phyloP scores from a whole-genome alignment of 2,888 invertebrate genomes.

The Drosophila multiciliata region DNA sequence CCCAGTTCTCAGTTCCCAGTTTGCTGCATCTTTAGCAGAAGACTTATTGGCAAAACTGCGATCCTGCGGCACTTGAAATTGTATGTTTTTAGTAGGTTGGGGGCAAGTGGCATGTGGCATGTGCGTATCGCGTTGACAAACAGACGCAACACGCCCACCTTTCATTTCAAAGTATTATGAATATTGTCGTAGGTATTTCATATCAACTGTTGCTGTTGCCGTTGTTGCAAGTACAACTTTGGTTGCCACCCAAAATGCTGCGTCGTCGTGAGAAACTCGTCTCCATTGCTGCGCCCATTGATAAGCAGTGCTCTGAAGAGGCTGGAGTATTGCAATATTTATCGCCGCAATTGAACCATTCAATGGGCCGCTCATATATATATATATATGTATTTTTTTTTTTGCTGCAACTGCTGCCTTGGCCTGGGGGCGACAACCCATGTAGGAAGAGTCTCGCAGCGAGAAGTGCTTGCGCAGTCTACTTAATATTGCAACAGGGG shows the following conservation, averaged over 20 bases:
- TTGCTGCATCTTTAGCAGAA: slow-evolving; percentile 23
- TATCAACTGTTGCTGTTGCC: slow-evolving; percentile 22
- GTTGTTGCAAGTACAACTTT: slow-evolving; percentile 50
- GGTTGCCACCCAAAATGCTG: slow-evolving; percentile 55
- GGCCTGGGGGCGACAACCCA: slow-evolving; percentile 40
- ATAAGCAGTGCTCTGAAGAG: slow-evolving; percentile 37
- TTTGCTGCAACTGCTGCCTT: slow-evolving; percentile 13
- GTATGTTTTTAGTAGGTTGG: slow-evolving; percentile 2
- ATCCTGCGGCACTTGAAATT: slow-evolving; percentile 20
- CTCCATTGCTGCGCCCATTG: slow-evolving; percentile 26
- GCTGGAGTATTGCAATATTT: slow-evolving; percentile 66
- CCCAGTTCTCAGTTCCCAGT: neutral
- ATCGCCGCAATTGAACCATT: slow-evolving; percentile 74
- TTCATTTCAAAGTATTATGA: slow-evolving; percentile 23
- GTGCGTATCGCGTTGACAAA: slow-evolving; percentile 39
- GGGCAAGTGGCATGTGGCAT: slow-evolving; percentile 3
- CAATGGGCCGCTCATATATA: slow-evolving; percentile 53
- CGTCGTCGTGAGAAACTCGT: slow-evolving; percentile 51
- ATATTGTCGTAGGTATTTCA: slow-evolving; percentile 30
- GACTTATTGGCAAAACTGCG: slow-evolving; percentile 51
- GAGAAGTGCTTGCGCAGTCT: slow-evolving; percentile 4
- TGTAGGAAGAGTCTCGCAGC: slow-evolving; percentile 25
- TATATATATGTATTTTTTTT: slow-evolving; percentile 1
- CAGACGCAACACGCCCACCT: slow-evolving; percentile 51
- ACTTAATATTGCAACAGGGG: slow-evolving; percentile 7